These are phyloP conservation scores for Hydrolagus colliei DNA, from an alignment of 2,797 vertebrate species.

Conservation along the genomic window DNA sequence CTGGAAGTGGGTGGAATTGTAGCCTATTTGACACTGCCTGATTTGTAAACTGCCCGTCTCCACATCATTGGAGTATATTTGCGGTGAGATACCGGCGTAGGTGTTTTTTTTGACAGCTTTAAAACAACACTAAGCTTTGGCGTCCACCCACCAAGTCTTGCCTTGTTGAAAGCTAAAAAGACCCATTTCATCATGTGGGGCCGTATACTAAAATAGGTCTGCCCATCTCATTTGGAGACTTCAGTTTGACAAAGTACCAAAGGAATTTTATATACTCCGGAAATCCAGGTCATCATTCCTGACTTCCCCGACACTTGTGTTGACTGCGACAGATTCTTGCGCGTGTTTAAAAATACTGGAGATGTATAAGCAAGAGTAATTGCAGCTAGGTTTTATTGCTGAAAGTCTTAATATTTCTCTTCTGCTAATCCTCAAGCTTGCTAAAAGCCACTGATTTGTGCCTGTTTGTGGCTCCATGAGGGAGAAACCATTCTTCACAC, in stretches of 20 bases:
- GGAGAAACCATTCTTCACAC: background rate
- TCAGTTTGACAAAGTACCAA: too few species aligned
- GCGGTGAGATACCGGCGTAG: background rate
- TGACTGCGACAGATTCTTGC: background rate
- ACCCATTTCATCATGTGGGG: background rate
- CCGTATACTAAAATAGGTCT: conserved; percentile 6
- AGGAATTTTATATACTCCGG: background rate
- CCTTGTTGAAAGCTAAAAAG: conserved; percentile 1
- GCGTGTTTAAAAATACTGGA: background rate
- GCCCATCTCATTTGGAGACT: background rate
- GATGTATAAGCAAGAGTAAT: too few species aligned
- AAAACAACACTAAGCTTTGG: conserved; percentile 6
- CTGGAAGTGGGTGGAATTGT: background rate
- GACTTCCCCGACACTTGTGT: background rate
- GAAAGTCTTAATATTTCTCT: background rate
- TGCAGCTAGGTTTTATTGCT: background rate
- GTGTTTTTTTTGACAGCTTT: conserved; percentile 13
- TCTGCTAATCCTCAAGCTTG: background rate
- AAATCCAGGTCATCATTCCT: background rate
- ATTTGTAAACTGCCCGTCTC: background rate
- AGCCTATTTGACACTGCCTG: background rate
- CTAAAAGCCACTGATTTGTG: background rate
- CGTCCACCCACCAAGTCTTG: background rate
- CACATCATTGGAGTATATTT: conserved; percentile 2
- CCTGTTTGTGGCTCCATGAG: background rate